phyloP scores from a whole-genome alignment of 2,797 vertebrate genomes.

The Otolemur crassicaudatus region DNA sequence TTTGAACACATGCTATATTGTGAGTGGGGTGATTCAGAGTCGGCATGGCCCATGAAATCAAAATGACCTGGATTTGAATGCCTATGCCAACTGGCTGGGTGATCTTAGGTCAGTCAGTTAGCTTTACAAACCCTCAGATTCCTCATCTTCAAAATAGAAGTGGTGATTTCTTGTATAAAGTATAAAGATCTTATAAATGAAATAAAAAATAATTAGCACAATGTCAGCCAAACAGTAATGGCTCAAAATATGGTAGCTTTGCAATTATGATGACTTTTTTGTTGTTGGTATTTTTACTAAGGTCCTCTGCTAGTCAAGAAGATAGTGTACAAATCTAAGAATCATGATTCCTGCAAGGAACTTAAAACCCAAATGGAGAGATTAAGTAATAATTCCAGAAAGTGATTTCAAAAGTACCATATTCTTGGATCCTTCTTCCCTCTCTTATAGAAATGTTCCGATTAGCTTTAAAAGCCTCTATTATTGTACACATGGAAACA shows the following conservation, averaged over 20 bases:
- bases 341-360: not conserved
- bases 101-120: not conserved
- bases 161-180: not conserved
- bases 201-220: not conserved
- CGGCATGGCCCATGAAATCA: not conserved
- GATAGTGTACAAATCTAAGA: not conserved
- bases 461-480: no score
- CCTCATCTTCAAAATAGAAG: slow-evolving; percentile 24
- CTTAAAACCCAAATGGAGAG: not conserved
- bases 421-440: no score
- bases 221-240: not conserved
- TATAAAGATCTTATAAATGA: not conserved
- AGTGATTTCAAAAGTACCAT: not conserved
- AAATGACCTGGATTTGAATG: not conserved
- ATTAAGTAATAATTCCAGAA: not conserved
- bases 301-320: not conserved
- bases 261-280: not conserved
- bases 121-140: not conserved
- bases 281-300: not conserved
- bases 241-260: not conserved
- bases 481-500: not conserved
- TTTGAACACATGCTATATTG: not conserved
- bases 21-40: not conserved
- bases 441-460: no score
- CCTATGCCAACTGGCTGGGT: not conserved